Conservation (phyloP, 2,113 vertebrate species). For the Noctilio leporinus region DNA sequence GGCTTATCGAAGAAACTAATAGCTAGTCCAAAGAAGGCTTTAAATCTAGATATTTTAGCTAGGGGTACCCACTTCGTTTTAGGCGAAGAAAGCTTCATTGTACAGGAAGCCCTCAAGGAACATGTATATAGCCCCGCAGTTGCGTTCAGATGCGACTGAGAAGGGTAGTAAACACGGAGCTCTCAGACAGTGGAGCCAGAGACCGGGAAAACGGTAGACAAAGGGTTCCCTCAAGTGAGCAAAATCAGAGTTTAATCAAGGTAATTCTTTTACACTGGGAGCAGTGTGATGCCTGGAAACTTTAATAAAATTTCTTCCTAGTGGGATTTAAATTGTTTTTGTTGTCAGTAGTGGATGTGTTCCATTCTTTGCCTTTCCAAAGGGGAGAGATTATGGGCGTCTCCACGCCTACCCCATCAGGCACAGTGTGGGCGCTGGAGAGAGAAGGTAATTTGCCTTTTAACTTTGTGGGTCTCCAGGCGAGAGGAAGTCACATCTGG, state of each 20-base stretch:
- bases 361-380: neutral
- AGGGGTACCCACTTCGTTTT: neutral
- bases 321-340: neutral
- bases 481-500: neutral
- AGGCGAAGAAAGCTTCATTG: neutral
- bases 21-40: neutral
- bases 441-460: neutral
- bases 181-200: neutral
- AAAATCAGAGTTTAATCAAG: neutral
- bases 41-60: neutral
- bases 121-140: accelerated
- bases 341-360: accelerated
- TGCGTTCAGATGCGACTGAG: neutral
- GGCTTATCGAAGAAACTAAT: neutral
- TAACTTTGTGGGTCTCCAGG: neutral
- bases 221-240: accelerated
- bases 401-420: neutral
- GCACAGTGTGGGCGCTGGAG: neutral
- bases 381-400: accelerated
- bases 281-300: neutral
- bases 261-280: neutral
- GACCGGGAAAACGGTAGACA: neutral
- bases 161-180: neutral
- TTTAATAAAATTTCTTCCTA: neutral
- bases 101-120: neutral